These are phyloP conservation scores for Callosobruchus maculatus DNA, from an alignment of 2,888 invertebrate genomes.

Conservation along the genomic window DNA sequence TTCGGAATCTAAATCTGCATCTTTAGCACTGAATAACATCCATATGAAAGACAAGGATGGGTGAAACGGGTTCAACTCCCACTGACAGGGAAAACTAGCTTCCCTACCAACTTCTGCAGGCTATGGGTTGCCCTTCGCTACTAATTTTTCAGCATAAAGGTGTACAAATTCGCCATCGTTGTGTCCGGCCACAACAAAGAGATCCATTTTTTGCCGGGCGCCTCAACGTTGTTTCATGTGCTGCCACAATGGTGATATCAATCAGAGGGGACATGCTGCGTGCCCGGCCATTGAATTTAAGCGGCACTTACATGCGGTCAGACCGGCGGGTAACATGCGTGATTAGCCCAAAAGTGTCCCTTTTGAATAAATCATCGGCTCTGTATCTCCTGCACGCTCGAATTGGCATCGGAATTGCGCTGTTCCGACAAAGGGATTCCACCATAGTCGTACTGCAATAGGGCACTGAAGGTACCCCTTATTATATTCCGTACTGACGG, in stretches of 20 bases:
- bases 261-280: neutral
- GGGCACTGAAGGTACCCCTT: too few species aligned
- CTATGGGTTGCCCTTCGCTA: too few species aligned
- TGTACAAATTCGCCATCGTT: neutral
- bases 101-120: too few species aligned
- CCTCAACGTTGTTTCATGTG: neutral
- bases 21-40: too few species aligned
- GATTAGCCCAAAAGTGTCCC: neutral
- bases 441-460: neutral
- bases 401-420: neutral
- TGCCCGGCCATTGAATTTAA: neutral
- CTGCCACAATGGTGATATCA: neutral
- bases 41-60: too few species aligned
- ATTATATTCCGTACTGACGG: too few species aligned
- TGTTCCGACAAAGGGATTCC: neutral
- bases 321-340: neutral
- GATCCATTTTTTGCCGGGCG: neutral
- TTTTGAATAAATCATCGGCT: neutral
- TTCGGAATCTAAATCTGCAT: too few species aligned
- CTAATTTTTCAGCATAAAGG: neutral
- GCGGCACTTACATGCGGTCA: neutral
- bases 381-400: neutral
- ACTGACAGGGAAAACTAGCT: too few species aligned
- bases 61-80: too few species aligned
- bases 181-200: neutral